Base-by-base conservation (phyloP, 1,140 invertebrate genomes). In the Potamilus streckersoni region DNA sequence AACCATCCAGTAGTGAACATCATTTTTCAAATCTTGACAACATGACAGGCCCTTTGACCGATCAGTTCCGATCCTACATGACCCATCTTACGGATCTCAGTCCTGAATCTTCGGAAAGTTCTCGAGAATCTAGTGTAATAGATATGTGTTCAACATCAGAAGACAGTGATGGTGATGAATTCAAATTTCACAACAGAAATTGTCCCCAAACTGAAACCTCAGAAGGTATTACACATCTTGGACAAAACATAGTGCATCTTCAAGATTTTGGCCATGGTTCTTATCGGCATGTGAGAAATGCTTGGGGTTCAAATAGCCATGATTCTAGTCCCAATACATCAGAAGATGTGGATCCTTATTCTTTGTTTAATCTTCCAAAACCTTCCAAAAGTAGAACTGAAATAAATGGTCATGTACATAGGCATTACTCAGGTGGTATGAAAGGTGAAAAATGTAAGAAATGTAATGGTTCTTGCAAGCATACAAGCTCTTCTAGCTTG, bases 61-160 rank as follows among this genome's bases (percentile, higher is more conserved):
- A 84, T 12, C 76, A 83, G 56, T 86, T 86, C 67, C 72, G 84
- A 5, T 78, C 74, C 31, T 86, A 86, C 68, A 84, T 86, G 81
- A 81, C 75, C 20, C 84, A 86, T 69, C 72, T 86, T 56, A 84
- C 84, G 12, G 71, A 82, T 20, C 78, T 85, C 1, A 73, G 74
- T 13, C 76, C 78, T 17, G 79, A 81, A 27, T 71, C 71, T 31
- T 74, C 76, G 11, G 70, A 17, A 20, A 57, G 55, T n/a, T 23
- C 65, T 13, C 68, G 69, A 71, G 20, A 49, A 17, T 56, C 68
- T 20, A n/a, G 65, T 27, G 66, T 71, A 1, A 72, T 81, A 2
- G 78, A 80, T 55, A 79, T 83, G 74, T 82, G 72, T 65, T 82
- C 79, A 0, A 80, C 80, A 20, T 72, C 64, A 38, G 77, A 79